A percentile compares a stretch with the other conserved stretches of the same genome.
These are phyloP conservation scores for Chelonia mydas DNA, from an alignment of 2,797 vertebrate species.

Conservation along the genomic window DNA sequence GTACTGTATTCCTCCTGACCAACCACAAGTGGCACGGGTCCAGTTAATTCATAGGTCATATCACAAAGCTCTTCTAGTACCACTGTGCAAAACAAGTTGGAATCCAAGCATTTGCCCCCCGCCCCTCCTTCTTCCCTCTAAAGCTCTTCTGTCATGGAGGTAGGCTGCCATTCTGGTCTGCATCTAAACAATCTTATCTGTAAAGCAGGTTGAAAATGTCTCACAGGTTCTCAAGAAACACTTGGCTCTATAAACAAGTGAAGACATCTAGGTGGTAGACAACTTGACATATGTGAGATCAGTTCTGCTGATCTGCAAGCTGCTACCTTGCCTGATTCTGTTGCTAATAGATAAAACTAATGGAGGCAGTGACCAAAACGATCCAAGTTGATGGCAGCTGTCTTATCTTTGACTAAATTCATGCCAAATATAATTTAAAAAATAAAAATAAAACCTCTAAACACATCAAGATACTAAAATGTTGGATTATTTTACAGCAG, in stretches of 20 bases:
- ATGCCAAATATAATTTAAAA: slow-evolving; percentile 3
- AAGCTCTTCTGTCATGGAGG: background rate
- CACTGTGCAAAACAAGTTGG: background rate
- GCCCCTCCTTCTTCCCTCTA: background rate
- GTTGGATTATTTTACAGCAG: too few relatives aligned
- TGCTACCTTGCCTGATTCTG: slow-evolving; percentile 1
- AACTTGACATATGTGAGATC: background rate
- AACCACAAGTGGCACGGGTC: background rate
- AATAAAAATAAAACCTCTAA: background rate
- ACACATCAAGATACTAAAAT: background rate
- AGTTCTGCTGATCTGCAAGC: background rate
- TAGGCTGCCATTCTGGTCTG: background rate
- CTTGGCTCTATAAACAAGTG: background rate
- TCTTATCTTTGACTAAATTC: slow-evolving; percentile 37
- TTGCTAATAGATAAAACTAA: slow-evolving; percentile 2
- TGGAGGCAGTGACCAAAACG: background rate
- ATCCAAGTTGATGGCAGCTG: slow-evolving; percentile 20
- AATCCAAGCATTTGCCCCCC: background rate
- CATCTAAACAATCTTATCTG: background rate
- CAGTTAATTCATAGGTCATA: background rate
- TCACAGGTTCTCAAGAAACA: background rate
- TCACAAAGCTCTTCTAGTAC: background rate
- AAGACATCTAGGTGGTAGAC: background rate
- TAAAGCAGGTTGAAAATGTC: background rate
- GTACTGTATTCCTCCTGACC: background rate